A percentile compares a stretch with the other conserved stretches of the same genome.
Conservation (phyloP, 2,113 vertebrate genomes). For the Muntiacus reevesi region DNA sequence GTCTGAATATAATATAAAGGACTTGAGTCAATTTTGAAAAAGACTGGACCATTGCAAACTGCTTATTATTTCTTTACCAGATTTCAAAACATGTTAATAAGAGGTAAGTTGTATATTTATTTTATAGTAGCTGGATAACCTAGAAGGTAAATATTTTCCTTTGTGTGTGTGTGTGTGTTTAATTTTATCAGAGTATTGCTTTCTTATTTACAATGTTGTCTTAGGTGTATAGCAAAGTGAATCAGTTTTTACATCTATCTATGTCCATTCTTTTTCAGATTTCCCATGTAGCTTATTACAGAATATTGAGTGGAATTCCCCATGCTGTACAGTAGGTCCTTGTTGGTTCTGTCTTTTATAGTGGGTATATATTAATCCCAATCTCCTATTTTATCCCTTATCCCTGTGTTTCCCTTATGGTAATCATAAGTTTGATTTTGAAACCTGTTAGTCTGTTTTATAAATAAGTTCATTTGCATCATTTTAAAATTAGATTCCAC, state of each 20-base stretch:
- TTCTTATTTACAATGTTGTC: not conserved
- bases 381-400: not conserved
- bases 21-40: not conserved
- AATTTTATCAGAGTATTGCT: not conserved
- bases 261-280: not conserved
- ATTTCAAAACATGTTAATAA: not conserved
- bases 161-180: not conserved
- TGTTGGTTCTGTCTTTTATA: not conserved
- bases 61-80: not conserved
- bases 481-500: not conserved
- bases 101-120: not conserved
- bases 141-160: not conserved
- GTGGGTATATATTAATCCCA: not conserved
- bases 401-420: not conserved
- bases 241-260: not conserved
- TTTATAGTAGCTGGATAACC: not conserved
- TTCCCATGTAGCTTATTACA: not conserved
- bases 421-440: not conserved
- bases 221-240: not conserved
- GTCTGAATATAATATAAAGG: not conserved
- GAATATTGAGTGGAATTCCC: not conserved
- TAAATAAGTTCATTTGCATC: not conserved
- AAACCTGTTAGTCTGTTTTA: not conserved
- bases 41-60: not conserved
- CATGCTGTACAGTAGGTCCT: not conserved